These are phyloP conservation scores for Ursus arctos DNA, from an alignment of 2,113 vertebrate genomes.

Conservation along the genomic window DNA sequence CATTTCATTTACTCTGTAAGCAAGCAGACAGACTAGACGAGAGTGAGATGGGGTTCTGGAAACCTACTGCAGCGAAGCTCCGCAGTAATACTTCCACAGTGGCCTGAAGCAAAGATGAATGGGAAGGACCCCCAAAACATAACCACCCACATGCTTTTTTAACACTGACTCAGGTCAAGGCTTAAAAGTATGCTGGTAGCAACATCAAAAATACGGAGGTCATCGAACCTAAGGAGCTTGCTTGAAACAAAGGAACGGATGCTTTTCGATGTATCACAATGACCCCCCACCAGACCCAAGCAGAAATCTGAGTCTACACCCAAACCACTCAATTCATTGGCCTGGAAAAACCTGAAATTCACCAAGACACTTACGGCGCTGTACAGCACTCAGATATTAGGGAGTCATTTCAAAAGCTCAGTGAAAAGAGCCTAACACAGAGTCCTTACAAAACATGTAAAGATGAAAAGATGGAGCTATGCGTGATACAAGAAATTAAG, in stretches of 20 bases:
- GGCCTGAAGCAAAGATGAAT: not conserved
- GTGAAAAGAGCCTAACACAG: not conserved
- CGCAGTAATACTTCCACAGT: not conserved
- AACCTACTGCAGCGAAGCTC: not conserved
- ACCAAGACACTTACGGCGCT: not conserved
- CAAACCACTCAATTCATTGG: not conserved
- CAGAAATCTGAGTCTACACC: not conserved
- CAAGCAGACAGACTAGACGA: not conserved
- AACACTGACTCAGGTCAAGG: not conserved
- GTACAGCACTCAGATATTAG: not conserved
- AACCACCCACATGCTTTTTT: not conserved
- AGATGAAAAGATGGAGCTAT: not conserved
- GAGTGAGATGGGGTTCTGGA: not conserved
- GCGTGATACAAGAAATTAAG: not conserved
- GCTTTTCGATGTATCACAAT: not conserved
- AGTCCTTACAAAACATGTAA: constrained; percentile 13
- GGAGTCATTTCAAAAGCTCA: not conserved
- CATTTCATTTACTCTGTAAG: not conserved
- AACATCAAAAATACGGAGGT: not conserved
- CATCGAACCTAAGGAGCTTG: not conserved
- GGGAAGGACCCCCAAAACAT: not conserved
- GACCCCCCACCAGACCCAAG: not conserved
- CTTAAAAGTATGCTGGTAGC: not conserved
- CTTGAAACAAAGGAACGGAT: constrained; percentile 11
- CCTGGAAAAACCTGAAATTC: not conserved